phyloP scores from a whole-genome alignment of 1,140 invertebrate species.

The Hyphantria cunea region DNA sequence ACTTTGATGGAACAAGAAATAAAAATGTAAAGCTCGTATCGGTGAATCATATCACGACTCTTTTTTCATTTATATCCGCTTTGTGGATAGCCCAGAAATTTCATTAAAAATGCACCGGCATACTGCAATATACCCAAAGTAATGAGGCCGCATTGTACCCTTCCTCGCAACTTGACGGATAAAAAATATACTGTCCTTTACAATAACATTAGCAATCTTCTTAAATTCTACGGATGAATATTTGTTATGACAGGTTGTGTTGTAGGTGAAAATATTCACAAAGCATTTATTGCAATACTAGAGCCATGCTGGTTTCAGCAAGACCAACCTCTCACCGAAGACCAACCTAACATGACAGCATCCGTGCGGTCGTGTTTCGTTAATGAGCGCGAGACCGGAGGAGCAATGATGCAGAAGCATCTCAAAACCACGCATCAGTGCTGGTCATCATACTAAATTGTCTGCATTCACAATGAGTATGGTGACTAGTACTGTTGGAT shows the following conservation, averaged over 20 bases:
- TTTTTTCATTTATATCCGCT: conserved; percentile 59
- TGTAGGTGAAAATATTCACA: neutral
- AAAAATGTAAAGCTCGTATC: conserved; percentile 25
- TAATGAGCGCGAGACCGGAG: too few species aligned
- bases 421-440: too few species aligned
- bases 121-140: conserved; percentile 36
- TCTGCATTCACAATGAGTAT: too few species aligned
- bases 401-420: too few species aligned
- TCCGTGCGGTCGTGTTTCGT: too few species aligned
- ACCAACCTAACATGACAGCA: too few species aligned
- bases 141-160: conserved; percentile 41
- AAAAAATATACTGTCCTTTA: conserved; percentile 30
- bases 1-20: conserved; percentile 30
- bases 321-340: too few species aligned
- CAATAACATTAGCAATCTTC: neutral
- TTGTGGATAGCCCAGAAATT: conserved; percentile 68
- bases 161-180: conserved; percentile 34
- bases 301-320: too few species aligned
- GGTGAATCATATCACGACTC: conserved; percentile 40
- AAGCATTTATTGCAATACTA: too few species aligned
- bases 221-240: neutral
- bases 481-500: too few species aligned
- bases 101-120: conserved; percentile 66
- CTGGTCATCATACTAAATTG: too few species aligned
- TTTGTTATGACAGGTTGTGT: neutral